Evolutionary conservation across 2,113 vertebrate species (phyloP).

Genomic region (Tychaedon coryphoeus): DNA sequence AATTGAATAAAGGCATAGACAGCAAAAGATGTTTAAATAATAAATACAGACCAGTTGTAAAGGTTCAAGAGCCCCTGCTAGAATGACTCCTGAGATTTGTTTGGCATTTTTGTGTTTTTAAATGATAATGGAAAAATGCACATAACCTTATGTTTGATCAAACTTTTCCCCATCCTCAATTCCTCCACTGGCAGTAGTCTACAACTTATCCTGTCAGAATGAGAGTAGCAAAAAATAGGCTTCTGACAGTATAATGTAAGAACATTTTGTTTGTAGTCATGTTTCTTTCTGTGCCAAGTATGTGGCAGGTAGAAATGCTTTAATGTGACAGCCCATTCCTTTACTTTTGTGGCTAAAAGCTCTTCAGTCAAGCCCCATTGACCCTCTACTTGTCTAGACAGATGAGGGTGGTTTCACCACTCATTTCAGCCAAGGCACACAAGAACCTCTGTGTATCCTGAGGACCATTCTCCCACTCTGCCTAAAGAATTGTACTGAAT

Average conservation of each 20-base stretch:
- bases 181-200: slow-evolving; percentile 43
- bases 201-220: slow-evolving; percentile 60
- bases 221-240: slow-evolving; percentile 48
- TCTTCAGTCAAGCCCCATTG: neutral
- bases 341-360: slow-evolving; percentile 25
- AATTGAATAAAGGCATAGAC: neutral
- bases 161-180: slow-evolving; percentile 29
- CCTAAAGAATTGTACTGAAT: neutral
- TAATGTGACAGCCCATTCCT: slow-evolving; percentile 51
- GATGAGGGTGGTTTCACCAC: neutral
- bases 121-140: slow-evolving; percentile 25
- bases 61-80: neutral
- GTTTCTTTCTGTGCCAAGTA: slow-evolving; percentile 47
- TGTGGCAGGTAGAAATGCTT: slow-evolving; percentile 32
- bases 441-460: neutral
- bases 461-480: neutral
- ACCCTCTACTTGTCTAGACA: neutral
- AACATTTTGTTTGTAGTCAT: slow-evolving; percentile 58
- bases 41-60: neutral
- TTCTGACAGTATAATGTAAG: slow-evolving; percentile 54
- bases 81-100: slow-evolving; percentile 8
- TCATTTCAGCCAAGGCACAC: neutral
- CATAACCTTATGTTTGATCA: slow-evolving; percentile 57
- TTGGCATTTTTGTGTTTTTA: slow-evolving; percentile 21
- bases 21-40: neutral